phyloP scores from a whole-genome alignment of 2,797 vertebrate species.

The Paratrypauchen microcephalus region DNA sequence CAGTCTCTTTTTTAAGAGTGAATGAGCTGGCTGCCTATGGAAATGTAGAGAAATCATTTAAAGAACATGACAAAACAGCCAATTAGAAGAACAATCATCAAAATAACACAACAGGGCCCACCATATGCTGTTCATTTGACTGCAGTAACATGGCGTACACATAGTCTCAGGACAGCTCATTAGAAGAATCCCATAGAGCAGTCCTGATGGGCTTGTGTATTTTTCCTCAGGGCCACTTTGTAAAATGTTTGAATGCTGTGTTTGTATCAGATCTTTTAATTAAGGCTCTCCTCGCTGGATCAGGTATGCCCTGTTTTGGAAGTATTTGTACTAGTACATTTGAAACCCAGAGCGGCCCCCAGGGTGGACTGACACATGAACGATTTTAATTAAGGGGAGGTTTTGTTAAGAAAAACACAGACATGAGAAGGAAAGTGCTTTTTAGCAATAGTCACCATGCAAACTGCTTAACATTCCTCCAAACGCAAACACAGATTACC shows the following conservation, averaged over 20 bases:
- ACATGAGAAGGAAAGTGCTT: background rate
- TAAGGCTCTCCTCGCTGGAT: conserved; percentile 9
- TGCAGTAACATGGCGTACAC: background rate
- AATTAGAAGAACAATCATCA: background rate
- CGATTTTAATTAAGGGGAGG: background rate
- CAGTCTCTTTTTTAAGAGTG: too few relatives aligned
- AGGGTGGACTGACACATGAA: background rate
- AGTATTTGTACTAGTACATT: background rate
- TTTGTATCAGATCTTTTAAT: conserved; percentile 25
- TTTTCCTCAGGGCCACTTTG: conserved; percentile 10
- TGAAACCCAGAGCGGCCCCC: background rate
- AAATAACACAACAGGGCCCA: background rate
- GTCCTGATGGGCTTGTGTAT: conserved; percentile 11
- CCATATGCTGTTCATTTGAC: conserved; percentile 4
- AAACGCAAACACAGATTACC: too few relatives aligned
- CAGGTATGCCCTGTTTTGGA: background rate
- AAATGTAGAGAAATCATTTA: background rate
- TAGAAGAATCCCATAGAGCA: conserved; percentile 18
- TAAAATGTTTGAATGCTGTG: conserved; percentile 8
- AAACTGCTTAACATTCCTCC: too few relatives aligned
- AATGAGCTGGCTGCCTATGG: too few relatives aligned
- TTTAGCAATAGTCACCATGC: background rate
- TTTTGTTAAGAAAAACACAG: background rate
- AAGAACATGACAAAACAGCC: background rate
- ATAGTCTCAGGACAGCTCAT: conserved; percentile 21